Base-by-base conservation (phyloP, 2,888 invertebrate genomes). In the Lottia scabra region DNA sequence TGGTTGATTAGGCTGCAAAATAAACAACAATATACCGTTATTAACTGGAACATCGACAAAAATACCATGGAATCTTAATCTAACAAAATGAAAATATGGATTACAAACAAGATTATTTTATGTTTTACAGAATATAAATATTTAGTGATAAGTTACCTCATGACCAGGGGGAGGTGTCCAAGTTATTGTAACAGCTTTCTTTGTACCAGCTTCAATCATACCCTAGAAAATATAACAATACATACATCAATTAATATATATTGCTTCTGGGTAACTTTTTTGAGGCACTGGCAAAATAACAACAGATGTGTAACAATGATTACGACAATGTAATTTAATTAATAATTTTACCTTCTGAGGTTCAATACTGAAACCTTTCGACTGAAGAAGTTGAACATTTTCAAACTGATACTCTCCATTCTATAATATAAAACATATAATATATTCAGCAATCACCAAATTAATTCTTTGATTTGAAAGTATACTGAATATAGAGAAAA, bases 341-440 rank as follows among this genome's bases (percentile, higher is more conserved):
- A 38, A 38, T 4, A 38, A 56, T 56, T 80, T 74, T 68, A 88
- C 89, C 84, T 87, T 89, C 67, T 82, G 83, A 63, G 88, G 88
- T 19, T 89, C 89, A 30, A 89, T 81, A 64, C 75, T 86, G 71
- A 89, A 89, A 16, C 89, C 89, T 76, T 87, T 85, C 5, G 80
- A 75, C 26, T 80, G 73, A 5, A 89, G 75, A 3, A 75, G 71
- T 65, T 84, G 83, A 3, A 85, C 63, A 75, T 87, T 88, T 43
- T 89, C 89, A 80, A 89, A 87, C 48, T 79, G 79, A 80, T 85
- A 89, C 72, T 89, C 89, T 65, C 89, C 89, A 84, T 88, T 89
- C 89, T 89, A 83, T 46, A 79, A 80, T 72, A 23, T 68, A 30
- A 67, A 48, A 38, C 3, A n/a, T 0, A 62, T 0, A 56, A 38